These are phyloP conservation scores for Antheraea assamensis DNA, from an alignment of 2,888 invertebrate species.

Conservation along the genomic window DNA sequence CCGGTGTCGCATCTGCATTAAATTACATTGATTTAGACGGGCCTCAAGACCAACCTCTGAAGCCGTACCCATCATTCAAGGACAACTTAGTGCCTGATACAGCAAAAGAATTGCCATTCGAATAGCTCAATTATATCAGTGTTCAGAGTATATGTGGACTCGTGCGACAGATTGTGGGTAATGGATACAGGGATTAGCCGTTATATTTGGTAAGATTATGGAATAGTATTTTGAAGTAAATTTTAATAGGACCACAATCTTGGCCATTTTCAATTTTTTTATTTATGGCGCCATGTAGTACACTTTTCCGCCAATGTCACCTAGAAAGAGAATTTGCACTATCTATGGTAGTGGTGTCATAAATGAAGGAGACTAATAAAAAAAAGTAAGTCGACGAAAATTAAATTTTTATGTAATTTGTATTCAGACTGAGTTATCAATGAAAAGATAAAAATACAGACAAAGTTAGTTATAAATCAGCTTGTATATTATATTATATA, in stretches of 20 bases:
- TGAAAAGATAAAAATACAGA: too few species aligned
- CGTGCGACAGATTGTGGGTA: constrained; percentile 91
- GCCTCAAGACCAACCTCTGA: constrained; percentile 86
- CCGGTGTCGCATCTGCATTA: constrained; percentile 86
- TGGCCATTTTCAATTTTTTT: too few species aligned
- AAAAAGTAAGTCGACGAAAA: too few species aligned
- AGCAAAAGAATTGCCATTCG: constrained; percentile 69
- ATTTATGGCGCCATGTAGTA: too few species aligned
- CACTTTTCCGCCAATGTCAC: too few species aligned
- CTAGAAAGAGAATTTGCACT: too few species aligned
- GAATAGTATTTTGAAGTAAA: neutral
- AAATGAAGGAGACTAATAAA: too few species aligned
- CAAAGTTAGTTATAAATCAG: too few species aligned
- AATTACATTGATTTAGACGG: constrained; percentile 85
- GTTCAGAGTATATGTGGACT: constrained; percentile 88
- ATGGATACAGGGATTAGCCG: constrained; percentile 90
- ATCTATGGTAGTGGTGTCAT: too few species aligned
- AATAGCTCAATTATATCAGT: constrained; percentile 87
- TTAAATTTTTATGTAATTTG: too few species aligned
- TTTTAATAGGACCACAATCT: neutral
- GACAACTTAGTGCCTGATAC: constrained; percentile 88
- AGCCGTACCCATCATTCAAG: constrained; percentile 89
- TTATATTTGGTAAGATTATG: constrained; percentile 83
- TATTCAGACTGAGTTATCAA: too few species aligned
- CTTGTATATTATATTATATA: too few species aligned